Base-by-base conservation (phyloP, 1,140 invertebrate genomes). In the Euura lappo region DNA sequence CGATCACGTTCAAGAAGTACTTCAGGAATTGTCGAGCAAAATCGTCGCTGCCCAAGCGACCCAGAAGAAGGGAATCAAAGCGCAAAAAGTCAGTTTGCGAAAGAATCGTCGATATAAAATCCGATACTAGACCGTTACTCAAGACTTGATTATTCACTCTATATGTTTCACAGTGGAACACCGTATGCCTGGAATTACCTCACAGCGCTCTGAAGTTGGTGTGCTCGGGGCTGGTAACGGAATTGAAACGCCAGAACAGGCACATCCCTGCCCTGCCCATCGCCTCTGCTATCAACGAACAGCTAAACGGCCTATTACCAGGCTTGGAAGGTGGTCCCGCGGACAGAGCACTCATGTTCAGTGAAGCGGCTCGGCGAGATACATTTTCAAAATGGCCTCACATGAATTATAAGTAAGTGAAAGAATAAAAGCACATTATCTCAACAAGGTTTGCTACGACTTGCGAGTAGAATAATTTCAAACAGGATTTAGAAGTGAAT, bases 341-440 rank as follows among this genome's bases (percentile, higher is more conserved):
- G 69, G 91, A 93, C 74, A 90, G 92, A 75, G 91, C 91, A 6
- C 89, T 94, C 44, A 98, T 98, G 96, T 96, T 95, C 83, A 97
- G 95, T 74, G 97, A 98, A 88, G 94, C 95, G 2, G 93, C 95
- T 66, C 90, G 97, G 64, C 89, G 95, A 75, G 93, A 96, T 80
- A 98, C 97, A 1, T 98, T 98, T 86, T 92, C 92, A 74, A 93
- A 94, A 83, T 98, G 97, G 97, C 97, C 97, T 64, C 97, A 98
- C 83, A 97, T 97, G 95, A 96, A 97, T 87, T 98, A 98, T 88
- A 97, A 97, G 95, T 96, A 89, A 88, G 90, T 88, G 28, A 28
- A 28, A 28, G 28, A 28, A 28, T 28, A 28, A n/a, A n/a, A n/a
- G n/a, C n/a, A n/a, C n/a, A n/a, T n/a, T 45, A 67, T n/a, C 4